Conservation (phyloP, 2,888 invertebrate species). For the Taphrorychus bicolor region DNA sequence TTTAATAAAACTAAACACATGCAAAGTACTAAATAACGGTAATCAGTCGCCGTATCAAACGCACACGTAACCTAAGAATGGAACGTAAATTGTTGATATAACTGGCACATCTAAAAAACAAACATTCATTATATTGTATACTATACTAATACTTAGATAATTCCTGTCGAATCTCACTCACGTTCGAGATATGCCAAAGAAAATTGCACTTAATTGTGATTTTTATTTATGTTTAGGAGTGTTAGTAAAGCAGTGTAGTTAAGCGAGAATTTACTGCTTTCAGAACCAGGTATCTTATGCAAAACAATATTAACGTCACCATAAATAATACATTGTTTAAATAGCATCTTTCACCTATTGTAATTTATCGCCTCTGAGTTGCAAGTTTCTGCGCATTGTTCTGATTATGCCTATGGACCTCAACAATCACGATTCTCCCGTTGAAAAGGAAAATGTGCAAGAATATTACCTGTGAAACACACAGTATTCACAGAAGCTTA, state of each 20-base stretch:
- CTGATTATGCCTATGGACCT: not conserved
- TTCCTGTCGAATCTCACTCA: conserved; percentile 22
- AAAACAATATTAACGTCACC: conserved; percentile 6
- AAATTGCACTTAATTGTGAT: conserved; percentile 38
- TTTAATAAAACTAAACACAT: no score
- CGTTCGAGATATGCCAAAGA: conserved; percentile 40
- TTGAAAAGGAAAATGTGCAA: not conserved
- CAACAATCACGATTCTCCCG: not conserved
- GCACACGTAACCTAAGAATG: no score
- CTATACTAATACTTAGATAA: conserved; percentile 24
- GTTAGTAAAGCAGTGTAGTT: conserved; percentile 2
- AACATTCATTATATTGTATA: conserved; percentile 9
- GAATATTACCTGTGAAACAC: not conserved
- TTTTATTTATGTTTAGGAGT: conserved; percentile 21
- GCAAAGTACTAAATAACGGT: no score
- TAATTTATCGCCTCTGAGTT: not conserved
- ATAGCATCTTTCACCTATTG: not conserved
- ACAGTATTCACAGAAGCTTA: conserved; percentile 1
- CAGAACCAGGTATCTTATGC: conserved; percentile 7
- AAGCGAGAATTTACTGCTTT: conserved; percentile 3
- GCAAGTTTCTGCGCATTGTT: not conserved
- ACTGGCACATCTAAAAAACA: no score
- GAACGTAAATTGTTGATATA: no score
- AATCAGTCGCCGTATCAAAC: no score
- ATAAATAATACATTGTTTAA: conserved; percentile 4